A percentile compares a stretch with the other conserved stretches of the same genome.
Evolutionary conservation across 30 jellyfish, hydroid and myxozoan genomes (phyloP).

Genomic region (Catostylus mosaicus): DNA sequence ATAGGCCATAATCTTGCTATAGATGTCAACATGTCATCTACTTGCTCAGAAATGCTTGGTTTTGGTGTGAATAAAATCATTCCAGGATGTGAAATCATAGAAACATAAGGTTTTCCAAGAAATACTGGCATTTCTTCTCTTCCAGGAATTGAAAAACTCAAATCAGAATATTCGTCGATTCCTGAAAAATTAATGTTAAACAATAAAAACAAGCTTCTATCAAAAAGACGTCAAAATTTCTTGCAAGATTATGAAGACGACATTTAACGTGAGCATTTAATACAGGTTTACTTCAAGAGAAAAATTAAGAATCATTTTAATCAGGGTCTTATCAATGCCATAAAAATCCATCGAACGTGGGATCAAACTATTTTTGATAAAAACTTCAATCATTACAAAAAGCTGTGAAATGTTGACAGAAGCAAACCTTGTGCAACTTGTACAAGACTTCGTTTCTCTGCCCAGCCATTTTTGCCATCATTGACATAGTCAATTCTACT

Average conservation of each 20-base stretch:
- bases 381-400: no score
- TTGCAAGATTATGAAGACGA: no score
- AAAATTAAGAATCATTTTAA: no score
- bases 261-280: no score
- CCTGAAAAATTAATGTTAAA: constrained; percentile 11
- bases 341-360: no score
- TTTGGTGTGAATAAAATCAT: constrained; percentile 47
- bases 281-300: no score
- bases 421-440: constrained; percentile 48
- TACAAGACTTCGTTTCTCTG: constrained; percentile 30
- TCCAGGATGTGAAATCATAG: constrained; percentile 74
- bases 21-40: constrained; percentile 12
- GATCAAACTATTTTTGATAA: no score
- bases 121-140: constrained; percentile 18
- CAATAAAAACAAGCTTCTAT: no score
- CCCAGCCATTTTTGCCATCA: constrained; percentile 72
- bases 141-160: constrained; percentile 67
- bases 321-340: no score
- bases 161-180: constrained; percentile 45
- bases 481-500: constrained; percentile 47
- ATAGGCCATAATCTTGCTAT: constrained; percentile 61
- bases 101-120: constrained; percentile 51
- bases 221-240: no score
- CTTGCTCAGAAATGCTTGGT: constrained; percentile 42
- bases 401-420: neutral